A percentile compares a stretch with the other conserved stretches of the same genome.
These are phyloP conservation scores for Eulemur mongoz DNA, from an alignment of 2,797 vertebrate genomes.

Conservation along the genomic window DNA sequence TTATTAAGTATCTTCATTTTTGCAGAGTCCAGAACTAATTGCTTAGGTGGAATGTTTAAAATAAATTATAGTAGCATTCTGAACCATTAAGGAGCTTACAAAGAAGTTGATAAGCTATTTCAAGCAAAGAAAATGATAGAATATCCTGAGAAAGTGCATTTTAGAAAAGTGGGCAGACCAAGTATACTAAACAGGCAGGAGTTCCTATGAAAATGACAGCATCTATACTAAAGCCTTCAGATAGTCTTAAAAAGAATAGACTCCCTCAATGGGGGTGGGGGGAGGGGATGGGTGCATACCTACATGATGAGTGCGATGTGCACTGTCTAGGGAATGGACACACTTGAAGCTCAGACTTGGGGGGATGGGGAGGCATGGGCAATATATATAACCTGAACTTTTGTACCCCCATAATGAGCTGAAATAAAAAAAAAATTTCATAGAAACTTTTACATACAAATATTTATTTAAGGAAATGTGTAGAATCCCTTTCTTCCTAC, in stretches of 20 bases:
- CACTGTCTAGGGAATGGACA: too few relatives aligned
- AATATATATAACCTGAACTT: too few relatives aligned
- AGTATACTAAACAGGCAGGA: neutral
- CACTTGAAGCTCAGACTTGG: too few relatives aligned
- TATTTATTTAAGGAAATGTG: neutral
- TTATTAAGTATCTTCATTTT: slow-evolving; percentile 52
- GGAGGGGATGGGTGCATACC: too few relatives aligned
- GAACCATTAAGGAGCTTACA: slow-evolving; percentile 24
- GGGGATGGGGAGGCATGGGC: too few relatives aligned
- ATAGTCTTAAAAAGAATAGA: neutral
- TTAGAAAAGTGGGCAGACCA: neutral
- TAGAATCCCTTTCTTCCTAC: neutral
- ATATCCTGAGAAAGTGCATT: neutral
- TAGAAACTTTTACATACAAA: neutral
- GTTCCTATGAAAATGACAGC: neutral
- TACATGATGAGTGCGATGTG: too few relatives aligned
- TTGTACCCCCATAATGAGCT: too few relatives aligned
- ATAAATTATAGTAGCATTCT: neutral
- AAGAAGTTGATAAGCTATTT: neutral
- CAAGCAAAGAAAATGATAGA: neutral
- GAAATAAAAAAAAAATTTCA: neutral
- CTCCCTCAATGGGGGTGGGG: neutral
- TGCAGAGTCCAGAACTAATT: slow-evolving; percentile 25
- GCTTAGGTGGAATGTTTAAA: neutral
- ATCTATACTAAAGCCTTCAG: neutral